Conservation (phyloP, 2,113 vertebrate genomes). For the Melanerpes aurifrons region DNA sequence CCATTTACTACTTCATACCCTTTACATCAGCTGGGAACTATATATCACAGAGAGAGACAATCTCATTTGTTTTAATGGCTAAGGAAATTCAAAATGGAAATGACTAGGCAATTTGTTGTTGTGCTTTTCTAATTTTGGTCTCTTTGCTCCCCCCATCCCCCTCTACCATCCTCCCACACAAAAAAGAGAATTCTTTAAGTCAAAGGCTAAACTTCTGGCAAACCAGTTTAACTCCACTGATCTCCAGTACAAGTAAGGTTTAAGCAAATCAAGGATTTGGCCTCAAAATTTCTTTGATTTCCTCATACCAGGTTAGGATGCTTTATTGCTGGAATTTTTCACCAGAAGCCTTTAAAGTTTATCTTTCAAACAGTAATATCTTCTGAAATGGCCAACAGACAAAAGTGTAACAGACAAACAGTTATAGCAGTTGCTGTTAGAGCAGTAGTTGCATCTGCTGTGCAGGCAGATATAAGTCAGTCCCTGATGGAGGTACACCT, state of each 20-base stretch:
- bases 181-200: neutral
- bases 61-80: slow-evolving; percentile 58
- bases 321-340: neutral
- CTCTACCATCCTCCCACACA: neutral
- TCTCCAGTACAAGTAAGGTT: neutral
- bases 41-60: slow-evolving; percentile 53
- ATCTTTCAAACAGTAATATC: neutral
- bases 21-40: slow-evolving; percentile 52
- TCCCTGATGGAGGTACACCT: neutral
- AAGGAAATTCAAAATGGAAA: slow-evolving; percentile 64
- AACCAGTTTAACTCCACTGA: neutral
- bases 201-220: neutral
- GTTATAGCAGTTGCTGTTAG: neutral
- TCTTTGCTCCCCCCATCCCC: neutral
- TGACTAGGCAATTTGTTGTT: slow-evolving; percentile 35
- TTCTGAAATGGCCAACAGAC: neutral
- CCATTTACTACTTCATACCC: slow-evolving; percentile 46
- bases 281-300: neutral
- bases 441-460: neutral
- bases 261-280: neutral
- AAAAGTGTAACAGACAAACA: neutral
- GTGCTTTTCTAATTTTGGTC: neutral
- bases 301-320: neutral
- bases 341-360: neutral
- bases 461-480: neutral